These are phyloP conservation scores for Drosophila mayri DNA, from an alignment of 1,140 invertebrate species.

Conservation along the genomic window DNA sequence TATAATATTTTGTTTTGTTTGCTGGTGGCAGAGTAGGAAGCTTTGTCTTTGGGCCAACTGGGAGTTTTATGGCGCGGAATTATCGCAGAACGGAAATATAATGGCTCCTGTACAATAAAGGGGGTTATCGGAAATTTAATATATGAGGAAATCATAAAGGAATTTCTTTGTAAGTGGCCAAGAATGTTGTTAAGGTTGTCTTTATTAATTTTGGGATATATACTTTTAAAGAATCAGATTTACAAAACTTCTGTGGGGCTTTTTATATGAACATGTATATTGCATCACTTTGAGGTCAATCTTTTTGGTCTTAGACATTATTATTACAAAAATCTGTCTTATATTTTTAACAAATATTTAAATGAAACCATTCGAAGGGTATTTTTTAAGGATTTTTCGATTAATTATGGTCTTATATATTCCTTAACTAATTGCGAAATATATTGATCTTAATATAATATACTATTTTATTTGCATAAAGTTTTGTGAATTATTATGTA, in stretches of 20 bases:
- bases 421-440: too few relatives aligned
- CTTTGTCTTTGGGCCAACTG: constrained; percentile 12
- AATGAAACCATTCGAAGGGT: too few relatives aligned
- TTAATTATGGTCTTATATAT: too few relatives aligned
- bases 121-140: constrained; percentile 24
- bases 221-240: too few relatives aligned
- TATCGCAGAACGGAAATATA: constrained; percentile 38
- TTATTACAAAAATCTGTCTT: too few relatives aligned
- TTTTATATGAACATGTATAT: background rate
- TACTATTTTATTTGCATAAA: too few relatives aligned
- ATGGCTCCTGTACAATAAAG: constrained; percentile 32
- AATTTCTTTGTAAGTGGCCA: background rate
- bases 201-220: background rate
- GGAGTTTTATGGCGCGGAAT: constrained; percentile 34
- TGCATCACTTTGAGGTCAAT: too few relatives aligned
- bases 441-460: too few relatives aligned
- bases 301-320: too few relatives aligned
- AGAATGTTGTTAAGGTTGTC: background rate
- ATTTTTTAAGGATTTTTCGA: too few relatives aligned
- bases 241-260: background rate
- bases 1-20: constrained; percentile 13
- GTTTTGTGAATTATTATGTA: too few relatives aligned
- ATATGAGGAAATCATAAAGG: background rate
- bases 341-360: too few relatives aligned
- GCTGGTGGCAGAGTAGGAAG: constrained; percentile 25